Conservation (phyloP, 30 jellyfish, hydroid and myxozoan species). For the Catostylus mosaicus region DNA sequence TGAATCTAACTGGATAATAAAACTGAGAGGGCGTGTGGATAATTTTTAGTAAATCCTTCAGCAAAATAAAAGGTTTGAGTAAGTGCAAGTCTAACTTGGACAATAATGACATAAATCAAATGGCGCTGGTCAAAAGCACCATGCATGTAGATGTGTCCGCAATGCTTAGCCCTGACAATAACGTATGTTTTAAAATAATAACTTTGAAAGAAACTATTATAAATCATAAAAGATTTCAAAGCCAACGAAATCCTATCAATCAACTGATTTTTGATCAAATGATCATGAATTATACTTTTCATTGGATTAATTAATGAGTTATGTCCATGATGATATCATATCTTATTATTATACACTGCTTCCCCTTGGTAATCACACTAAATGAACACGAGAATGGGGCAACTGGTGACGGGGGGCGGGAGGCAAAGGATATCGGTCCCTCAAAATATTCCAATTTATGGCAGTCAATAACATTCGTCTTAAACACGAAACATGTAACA, state of each 20-base stretch:
- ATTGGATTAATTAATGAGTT: too few species aligned
- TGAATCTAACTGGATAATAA: constrained; percentile 27
- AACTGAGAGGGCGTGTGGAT: constrained; percentile 51
- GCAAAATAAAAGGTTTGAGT: constrained; percentile 14
- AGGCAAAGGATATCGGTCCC: too few species aligned
- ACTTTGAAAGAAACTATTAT: neutral
- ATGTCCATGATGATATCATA: too few species aligned
- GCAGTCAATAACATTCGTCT: too few species aligned
- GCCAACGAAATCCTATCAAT: neutral
- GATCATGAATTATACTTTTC: neutral
- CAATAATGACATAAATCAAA: neutral
- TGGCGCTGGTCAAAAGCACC: neutral
- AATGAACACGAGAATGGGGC: neutral
- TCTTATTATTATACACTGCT: neutral
- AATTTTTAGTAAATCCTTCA: constrained; percentile 1
- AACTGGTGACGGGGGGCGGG: too few species aligned
- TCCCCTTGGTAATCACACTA: neutral
- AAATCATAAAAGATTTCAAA: neutral
- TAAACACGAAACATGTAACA: too few species aligned
- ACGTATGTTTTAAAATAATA: neutral
- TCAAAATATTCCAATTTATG: too few species aligned
- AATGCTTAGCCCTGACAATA: neutral
- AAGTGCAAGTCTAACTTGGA: neutral
- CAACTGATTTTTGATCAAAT: constrained; percentile 14
- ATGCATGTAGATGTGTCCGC: neutral